Conservation (phyloP, 2,888 invertebrate genomes). For the Subacronicta megacephala region DNA sequence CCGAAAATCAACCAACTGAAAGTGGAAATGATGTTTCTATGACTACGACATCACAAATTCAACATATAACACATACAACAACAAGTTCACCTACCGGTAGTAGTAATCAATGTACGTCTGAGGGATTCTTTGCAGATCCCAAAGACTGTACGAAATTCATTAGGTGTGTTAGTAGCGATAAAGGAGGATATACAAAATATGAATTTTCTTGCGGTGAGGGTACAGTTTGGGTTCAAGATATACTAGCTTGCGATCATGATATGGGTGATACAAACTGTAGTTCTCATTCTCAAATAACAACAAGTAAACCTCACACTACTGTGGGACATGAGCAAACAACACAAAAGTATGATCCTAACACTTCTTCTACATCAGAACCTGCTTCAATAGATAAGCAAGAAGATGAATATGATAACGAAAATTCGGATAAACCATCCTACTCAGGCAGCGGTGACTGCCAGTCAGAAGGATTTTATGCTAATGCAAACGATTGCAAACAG, state of each 20-base stretch:
- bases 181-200: slow-evolving; percentile 84
- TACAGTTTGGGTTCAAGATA: slow-evolving; percentile 92
- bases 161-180: slow-evolving; percentile 90
- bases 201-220: slow-evolving; percentile 91
- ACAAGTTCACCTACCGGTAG: slow-evolving; percentile 44
- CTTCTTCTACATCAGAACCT: slow-evolving; percentile 30
- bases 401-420: slow-evolving; percentile 56
- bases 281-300: slow-evolving; percentile 59
- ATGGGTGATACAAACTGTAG: slow-evolving; percentile 65
- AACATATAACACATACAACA: slow-evolving; percentile 35
- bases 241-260: slow-evolving; percentile 87
- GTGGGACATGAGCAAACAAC: slow-evolving; percentile 52
- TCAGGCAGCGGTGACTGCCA: slow-evolving; percentile 65
- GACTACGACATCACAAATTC: slow-evolving; percentile 39
- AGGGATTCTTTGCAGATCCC: slow-evolving; percentile 92
- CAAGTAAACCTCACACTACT: slow-evolving; percentile 45
- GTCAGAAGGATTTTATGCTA: slow-evolving; percentile 84
- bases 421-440: slow-evolving; percentile 46
- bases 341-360: slow-evolving; percentile 43
- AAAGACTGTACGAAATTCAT: slow-evolving; percentile 93
- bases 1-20: slow-evolving; percentile 16
- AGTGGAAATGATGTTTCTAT: slow-evolving; percentile 12
- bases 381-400: slow-evolving; percentile 47
- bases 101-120: slow-evolving; percentile 83
- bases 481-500: slow-evolving; percentile 82